phyloP scores from a whole-genome alignment of 1,140 invertebrate species.

The Hylaeus anthracinus region DNA sequence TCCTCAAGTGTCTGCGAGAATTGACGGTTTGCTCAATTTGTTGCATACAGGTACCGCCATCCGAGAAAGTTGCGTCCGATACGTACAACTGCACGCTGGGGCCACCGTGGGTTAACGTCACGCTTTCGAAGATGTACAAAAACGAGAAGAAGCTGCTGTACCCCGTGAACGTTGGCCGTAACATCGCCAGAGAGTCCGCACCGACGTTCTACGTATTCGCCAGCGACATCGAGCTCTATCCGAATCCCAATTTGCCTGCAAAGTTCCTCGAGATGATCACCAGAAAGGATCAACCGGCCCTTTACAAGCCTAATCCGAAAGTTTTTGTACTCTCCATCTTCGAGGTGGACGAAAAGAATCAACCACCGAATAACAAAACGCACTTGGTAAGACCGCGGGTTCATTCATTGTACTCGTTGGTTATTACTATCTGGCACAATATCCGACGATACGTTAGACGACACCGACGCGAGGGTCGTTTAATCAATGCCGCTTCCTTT shows the following conservation, averaged over 20 bases:
- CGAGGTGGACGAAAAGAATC: conserved; percentile 88
- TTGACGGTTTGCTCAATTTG: not conserved
- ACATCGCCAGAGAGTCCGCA: conserved; percentile 91
- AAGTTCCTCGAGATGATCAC: conserved; percentile 92
- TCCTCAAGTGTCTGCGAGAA: too few species aligned
- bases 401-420: too few species aligned
- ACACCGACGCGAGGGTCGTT: conserved; percentile 48
- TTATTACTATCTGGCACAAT: not conserved
- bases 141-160: conserved; percentile 90
- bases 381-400: conserved; percentile 83
- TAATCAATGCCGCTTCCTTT: conserved; percentile 65
- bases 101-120: conserved; percentile 86
- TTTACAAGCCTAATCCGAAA: conserved; percentile 86
- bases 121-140: conserved; percentile 87
- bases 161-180: conserved; percentile 93
- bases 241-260: conserved; percentile 88
- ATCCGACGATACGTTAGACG: conserved; percentile 44
- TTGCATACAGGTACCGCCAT: conserved; percentile 83
- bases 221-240: conserved; percentile 94
- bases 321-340: conserved; percentile 92
- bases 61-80: conserved; percentile 83
- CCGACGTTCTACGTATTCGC: conserved; percentile 92
- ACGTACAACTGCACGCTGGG: conserved; percentile 86
- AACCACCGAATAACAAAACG: conserved; percentile 88
- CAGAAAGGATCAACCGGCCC: conserved; percentile 84